Percentiles rank a stretch among this genome's conserved stretches.
Conservation (phyloP, 1,140 invertebrate species). For the Pachypeltis micranthus region DNA sequence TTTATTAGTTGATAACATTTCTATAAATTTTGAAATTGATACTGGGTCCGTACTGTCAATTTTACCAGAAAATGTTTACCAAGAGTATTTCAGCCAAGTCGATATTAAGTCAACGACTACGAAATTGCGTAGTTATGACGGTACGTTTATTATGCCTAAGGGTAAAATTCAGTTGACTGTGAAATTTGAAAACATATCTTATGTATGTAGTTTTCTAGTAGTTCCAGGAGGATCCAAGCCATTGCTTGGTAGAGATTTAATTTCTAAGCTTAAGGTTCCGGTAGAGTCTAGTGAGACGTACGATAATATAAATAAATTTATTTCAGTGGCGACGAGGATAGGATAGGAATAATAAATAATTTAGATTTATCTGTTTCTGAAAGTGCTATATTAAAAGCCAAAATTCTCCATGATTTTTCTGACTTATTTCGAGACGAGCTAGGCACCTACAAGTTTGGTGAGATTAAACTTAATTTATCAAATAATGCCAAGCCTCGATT, state of each 20-base stretch:
- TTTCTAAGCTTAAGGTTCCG: neutral
- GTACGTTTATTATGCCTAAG: neutral
- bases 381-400: neutral
- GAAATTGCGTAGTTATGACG: neutral
- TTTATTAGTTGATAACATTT: neutral
- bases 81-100: neutral
- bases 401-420: neutral
- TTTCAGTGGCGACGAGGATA: no score
- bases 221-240: neutral
- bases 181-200: neutral
- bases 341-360: no score
- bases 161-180: neutral
- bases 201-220: neutral
- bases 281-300: neutral
- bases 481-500: constrained; percentile 17
- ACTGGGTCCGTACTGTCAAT: neutral
- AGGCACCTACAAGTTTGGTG: neutral
- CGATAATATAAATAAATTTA: neutral
- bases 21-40: neutral
- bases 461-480: neutral
- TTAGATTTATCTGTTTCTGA: neutral
- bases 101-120: neutral
- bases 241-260: neutral
- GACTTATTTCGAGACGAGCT: neutral
- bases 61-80: no score